Base-by-base conservation (phyloP, 2,797 vertebrate species). In the Hydrophis major region DNA sequence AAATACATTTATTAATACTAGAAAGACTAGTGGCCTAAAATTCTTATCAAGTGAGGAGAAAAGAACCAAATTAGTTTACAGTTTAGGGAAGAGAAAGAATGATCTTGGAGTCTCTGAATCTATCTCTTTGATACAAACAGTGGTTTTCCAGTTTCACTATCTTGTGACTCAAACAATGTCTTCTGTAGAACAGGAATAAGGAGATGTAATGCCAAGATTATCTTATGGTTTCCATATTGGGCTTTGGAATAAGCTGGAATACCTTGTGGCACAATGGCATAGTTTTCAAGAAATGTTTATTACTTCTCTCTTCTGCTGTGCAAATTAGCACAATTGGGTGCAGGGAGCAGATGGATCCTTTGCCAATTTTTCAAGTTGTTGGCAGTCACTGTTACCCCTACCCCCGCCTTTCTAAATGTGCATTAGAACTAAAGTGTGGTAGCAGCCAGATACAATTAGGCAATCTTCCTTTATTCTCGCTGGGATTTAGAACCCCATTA, bases 311-410 rank as follows among this genome's bases (percentile, higher is more conserved):
- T 61, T 95, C 88, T 74, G 92, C 92, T 66, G 90, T 83, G 87
- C 59, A 86, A 93, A 63, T 93, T 90, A 86, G 20, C 14, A 92
- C 92, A 61, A 89, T 0, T 6, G 89, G 63, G 92, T 0, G 0
- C 50, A 32, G 28, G 83, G 66, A 42, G 0, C 12, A 37, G 14
- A 42, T 11, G 55, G 61, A 12, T 16, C 78, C n/a, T 61, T 95
- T 95, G 92, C 92, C 94, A 94, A 92, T 83, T 59, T 87, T 87
- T 93, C 27, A 89, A 63, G 42, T 7, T 37, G 53, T 90, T 97
- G 94, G 93, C 92, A 92, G 0, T 0, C 0, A 25, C 92, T 59
- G 61, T 90, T 27, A 0, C 16, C 0, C 63, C 25, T 59, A 47
- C 28, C 61, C 13, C n/a, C 0, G n/a, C 14, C 11, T 5, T 63